Percentiles rank a stretch among this genome's conserved stretches.
Evolutionary conservation across 2,797 vertebrate genomes (phyloP).

Genomic region (Tragopan temminckii): DNA sequence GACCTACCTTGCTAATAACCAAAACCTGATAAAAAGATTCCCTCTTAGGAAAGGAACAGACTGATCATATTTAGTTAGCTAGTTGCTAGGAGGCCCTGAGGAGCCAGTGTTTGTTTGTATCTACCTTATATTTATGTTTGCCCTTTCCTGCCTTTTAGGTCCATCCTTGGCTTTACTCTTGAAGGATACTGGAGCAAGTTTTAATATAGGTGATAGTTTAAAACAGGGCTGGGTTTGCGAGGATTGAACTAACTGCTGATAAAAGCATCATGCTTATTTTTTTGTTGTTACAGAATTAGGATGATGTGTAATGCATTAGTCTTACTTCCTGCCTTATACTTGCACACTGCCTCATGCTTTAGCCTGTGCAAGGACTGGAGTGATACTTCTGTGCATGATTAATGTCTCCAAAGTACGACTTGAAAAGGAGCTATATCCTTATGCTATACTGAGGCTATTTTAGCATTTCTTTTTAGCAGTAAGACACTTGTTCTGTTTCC

Average conservation of each 20-base stretch:
- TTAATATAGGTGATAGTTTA: conserved; percentile 72
- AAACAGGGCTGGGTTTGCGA: conserved; percentile 55
- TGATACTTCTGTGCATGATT: conserved; percentile 59
- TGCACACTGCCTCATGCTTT: conserved; percentile 69
- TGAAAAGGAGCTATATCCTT: background rate
- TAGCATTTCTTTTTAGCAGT: background rate
- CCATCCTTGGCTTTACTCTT: conserved; percentile 64
- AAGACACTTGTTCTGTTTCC: conserved; percentile 3
- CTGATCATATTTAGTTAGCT: background rate
- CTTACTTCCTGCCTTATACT: conserved; percentile 47
- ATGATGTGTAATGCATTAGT: conserved; percentile 20
- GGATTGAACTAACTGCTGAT: conserved; percentile 66
- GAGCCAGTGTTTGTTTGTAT: background rate
- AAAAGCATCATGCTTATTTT: conserved; percentile 50
- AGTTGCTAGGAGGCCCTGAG: conserved; percentile 6
- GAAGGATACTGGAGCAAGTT: conserved; percentile 67
- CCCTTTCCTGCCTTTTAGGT: conserved; percentile 69
- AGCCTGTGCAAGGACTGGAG: conserved; percentile 56
- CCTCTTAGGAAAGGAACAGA: background rate
- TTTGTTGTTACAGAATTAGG: conserved; percentile 52
- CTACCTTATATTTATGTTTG: conserved; percentile 45
- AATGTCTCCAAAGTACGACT: conserved; percentile 13
- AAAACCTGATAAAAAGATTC: background rate
- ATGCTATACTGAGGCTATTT: background rate
- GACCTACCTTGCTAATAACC: background rate